Percentiles rank a stretch among this genome's conserved stretches.
phyloP scores from a whole-genome alignment of 2,113 vertebrate species.

The Cnemophilus loriae region DNA sequence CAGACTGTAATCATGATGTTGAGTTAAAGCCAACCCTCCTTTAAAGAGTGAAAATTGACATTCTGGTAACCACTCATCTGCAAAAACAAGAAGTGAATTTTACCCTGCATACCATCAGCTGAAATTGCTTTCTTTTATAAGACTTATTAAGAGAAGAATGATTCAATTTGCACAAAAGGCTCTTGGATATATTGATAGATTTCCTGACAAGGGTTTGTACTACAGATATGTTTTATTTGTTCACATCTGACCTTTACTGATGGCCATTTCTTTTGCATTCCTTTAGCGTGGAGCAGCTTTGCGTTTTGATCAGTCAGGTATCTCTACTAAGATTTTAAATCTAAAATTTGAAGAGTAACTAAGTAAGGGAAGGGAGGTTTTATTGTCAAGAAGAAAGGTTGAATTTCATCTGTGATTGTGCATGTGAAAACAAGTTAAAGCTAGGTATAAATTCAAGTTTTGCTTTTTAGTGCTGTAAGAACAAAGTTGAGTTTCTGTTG shows the following conservation, averaged over 20 bases:
- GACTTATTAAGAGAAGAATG: neutral
- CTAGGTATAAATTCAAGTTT: neutral
- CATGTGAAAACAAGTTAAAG: neutral
- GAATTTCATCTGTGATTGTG: neutral
- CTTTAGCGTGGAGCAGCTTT: neutral
- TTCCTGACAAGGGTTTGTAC: neutral
- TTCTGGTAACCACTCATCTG: neutral
- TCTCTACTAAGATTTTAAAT: neutral
- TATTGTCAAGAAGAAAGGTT: neutral
- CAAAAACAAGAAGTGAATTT: neutral
- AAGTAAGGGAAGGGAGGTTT: neutral
- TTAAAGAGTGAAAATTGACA: neutral
- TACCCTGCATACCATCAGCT: neutral
- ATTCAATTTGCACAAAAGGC: neutral
- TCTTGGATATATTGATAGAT: fast-evolving
- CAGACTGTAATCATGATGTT: neutral
- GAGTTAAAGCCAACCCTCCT: neutral
- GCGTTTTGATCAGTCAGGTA: neutral
- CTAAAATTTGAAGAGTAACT: neutral
- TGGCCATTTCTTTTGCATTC: neutral
- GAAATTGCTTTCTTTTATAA: neutral
- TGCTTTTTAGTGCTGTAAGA: neutral
- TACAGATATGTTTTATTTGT: neutral
- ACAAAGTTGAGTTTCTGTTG: neutral
- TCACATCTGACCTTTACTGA: neutral